A percentile compares a stretch with the other conserved stretches of the same genome.
These are phyloP conservation scores for Morpho helenor DNA, from an alignment of 2,888 invertebrate genomes.

Conservation along the genomic window DNA sequence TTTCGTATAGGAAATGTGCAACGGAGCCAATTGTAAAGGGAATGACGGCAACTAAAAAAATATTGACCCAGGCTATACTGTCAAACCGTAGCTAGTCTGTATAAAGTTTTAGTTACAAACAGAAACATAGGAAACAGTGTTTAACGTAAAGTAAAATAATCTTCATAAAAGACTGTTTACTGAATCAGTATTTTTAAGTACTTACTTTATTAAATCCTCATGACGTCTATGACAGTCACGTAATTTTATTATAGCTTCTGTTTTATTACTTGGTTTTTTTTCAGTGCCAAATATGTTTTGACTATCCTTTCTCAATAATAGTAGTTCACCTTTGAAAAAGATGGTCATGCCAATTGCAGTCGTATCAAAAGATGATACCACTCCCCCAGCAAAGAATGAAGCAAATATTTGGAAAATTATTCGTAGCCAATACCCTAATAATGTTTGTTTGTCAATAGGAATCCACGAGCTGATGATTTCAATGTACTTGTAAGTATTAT, in stretches of 20 bases:
- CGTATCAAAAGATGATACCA: constrained; percentile 60
- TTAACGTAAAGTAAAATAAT: background rate
- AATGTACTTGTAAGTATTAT: constrained; percentile 46
- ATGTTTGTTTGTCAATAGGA: constrained; percentile 51
- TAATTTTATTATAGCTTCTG: constrained; percentile 35
- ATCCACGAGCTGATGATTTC: constrained; percentile 62
- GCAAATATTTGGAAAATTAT: constrained; percentile 48
- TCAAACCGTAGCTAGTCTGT: too few species aligned
- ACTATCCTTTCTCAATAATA: constrained; percentile 51
- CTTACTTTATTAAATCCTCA: constrained; percentile 54
- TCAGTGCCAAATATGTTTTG: constrained; percentile 44
- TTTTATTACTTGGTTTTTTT: constrained; percentile 25
- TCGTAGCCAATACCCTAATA: constrained; percentile 44
- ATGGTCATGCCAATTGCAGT: constrained; percentile 61
- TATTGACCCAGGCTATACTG: too few species aligned
- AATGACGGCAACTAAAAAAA: too few species aligned
- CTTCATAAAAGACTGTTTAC: too few species aligned
- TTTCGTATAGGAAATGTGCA: too few species aligned
- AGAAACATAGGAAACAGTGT: too few species aligned
- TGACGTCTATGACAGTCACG: constrained; percentile 52
- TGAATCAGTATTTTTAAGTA: constrained; percentile 9
- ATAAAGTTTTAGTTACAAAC: too few species aligned
- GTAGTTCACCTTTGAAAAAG: constrained; percentile 54
- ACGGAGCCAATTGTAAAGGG: too few species aligned
- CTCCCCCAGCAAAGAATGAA: constrained; percentile 51